Percentiles rank a stretch among this genome's conserved stretches.
phyloP scores from a whole-genome alignment of 2,797 vertebrate species.

The Microctenopoma stevenorrisi region DNA sequence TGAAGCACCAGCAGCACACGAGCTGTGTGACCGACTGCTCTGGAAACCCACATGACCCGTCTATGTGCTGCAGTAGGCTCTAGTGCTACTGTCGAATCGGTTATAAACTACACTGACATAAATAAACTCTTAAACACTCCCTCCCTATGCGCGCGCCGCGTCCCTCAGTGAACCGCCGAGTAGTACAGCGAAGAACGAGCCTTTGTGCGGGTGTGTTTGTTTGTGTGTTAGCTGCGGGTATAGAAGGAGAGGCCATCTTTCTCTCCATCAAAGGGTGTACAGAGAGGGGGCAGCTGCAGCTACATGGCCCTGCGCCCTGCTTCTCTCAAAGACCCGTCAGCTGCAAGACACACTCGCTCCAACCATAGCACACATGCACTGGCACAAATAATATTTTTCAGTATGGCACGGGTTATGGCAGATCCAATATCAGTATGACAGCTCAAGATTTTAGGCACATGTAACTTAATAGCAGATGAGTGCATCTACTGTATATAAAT shows the following conservation, averaged over 20 bases:
- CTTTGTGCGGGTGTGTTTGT: constrained; percentile 42
- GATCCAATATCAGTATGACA: constrained; percentile 28
- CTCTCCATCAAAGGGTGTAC: constrained; percentile 80
- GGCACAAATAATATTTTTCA: constrained; percentile 31
- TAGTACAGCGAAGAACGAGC: constrained; percentile 58
- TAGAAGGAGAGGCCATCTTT: constrained; percentile 60
- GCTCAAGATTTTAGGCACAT: constrained; percentile 9
- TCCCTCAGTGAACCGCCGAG: constrained; percentile 41
- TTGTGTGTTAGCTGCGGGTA: constrained; percentile 33
- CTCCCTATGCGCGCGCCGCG: constrained; percentile 29
- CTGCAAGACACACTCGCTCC: constrained; percentile 67
- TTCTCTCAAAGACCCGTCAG: constrained; percentile 78
- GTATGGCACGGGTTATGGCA: constrained; percentile 14
- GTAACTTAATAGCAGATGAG: constrained; percentile 22
- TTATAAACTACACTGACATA: constrained; percentile 10
- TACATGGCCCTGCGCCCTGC: constrained; percentile 78
- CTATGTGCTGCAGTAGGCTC: neutral
- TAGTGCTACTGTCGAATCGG: constrained; percentile 8
- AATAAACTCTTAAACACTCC: constrained; percentile 40
- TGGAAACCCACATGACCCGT: constrained; percentile 5
- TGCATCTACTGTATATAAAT: neutral
- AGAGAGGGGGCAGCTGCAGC: constrained; percentile 84
- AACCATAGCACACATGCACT: constrained; percentile 31
- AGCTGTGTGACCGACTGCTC: constrained; percentile 29
- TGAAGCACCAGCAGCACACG: constrained; percentile 42